Evolutionary conservation across 2,797 vertebrate genomes (phyloP).

Genomic region (Chrosomus eos): DNA sequence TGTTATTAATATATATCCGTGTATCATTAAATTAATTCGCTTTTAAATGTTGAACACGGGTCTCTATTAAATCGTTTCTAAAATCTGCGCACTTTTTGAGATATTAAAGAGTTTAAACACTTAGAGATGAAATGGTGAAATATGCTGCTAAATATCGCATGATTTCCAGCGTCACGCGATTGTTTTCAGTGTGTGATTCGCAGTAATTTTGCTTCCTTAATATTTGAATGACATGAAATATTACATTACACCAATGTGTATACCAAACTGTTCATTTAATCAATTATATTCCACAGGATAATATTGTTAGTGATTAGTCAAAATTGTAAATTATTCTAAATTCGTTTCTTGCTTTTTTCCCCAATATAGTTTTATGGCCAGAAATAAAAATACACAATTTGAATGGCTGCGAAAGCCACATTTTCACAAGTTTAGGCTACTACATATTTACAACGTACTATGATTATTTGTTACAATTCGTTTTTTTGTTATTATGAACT

Average conservation of each 20-base stretch:
- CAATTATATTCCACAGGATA: neutral
- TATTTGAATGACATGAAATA: neutral
- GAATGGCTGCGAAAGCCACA: neutral
- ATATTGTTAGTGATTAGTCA: neutral
- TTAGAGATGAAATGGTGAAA: neutral
- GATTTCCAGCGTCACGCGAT: neutral
- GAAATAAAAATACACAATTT: neutral
- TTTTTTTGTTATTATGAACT: neutral
- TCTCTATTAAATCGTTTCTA: neutral
- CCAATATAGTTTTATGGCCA: neutral
- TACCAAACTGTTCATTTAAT: neutral
- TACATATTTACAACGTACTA: neutral
- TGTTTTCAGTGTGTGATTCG: neutral
- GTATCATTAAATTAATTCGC: neutral
- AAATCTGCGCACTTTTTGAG: neutral
- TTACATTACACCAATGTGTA: neutral
- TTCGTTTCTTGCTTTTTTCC: neutral
- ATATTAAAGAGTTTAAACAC: neutral
- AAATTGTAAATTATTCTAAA: neutral
- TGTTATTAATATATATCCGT: neutral
- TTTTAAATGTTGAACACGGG: neutral
- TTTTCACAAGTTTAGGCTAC: neutral
- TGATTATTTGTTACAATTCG: neutral
- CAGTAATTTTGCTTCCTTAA: neutral
- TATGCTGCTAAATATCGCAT: neutral